phyloP scores from a whole-genome alignment of 2,888 invertebrate species.

The Eilema sororculum region DNA sequence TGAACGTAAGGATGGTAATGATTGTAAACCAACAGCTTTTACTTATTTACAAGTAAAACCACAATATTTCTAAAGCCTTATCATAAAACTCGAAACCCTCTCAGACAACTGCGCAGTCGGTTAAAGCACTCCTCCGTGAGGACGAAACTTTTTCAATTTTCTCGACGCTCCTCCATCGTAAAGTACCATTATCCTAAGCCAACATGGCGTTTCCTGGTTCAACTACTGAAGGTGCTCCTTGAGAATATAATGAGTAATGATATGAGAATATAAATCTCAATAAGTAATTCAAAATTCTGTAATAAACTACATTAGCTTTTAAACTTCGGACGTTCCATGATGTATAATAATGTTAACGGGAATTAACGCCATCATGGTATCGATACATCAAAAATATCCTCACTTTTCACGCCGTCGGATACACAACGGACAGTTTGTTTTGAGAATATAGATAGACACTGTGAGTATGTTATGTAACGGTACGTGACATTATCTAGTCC shows the following conservation, averaged over 20 bases:
- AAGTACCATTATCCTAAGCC: constrained; percentile 44
- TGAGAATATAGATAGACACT: too few relatives aligned
- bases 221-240: constrained; percentile 5
- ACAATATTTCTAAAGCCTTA: not conserved
- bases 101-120: constrained; percentile 28
- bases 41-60: not conserved
- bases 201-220: constrained; percentile 20
- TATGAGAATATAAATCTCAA: not conserved
- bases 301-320: too few relatives aligned
- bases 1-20: too few relatives aligned
- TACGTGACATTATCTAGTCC: too few relatives aligned
- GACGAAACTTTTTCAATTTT: constrained; percentile 49
- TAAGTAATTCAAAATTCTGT: not conserved
- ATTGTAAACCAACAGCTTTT: too few relatives aligned
- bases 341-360: too few relatives aligned
- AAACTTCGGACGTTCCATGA: too few relatives aligned
- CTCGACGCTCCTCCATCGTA: constrained; percentile 20
- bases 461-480: too few relatives aligned
- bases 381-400: too few relatives aligned
- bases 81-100: constrained; percentile 24
- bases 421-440: too few relatives aligned
- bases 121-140: constrained; percentile 23
- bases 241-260: constrained; percentile 10
- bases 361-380: too few relatives aligned
- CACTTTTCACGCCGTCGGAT: too few relatives aligned